Evolutionary conservation across 2,797 vertebrate species (phyloP).

Genomic region (Argya squamiceps): DNA sequence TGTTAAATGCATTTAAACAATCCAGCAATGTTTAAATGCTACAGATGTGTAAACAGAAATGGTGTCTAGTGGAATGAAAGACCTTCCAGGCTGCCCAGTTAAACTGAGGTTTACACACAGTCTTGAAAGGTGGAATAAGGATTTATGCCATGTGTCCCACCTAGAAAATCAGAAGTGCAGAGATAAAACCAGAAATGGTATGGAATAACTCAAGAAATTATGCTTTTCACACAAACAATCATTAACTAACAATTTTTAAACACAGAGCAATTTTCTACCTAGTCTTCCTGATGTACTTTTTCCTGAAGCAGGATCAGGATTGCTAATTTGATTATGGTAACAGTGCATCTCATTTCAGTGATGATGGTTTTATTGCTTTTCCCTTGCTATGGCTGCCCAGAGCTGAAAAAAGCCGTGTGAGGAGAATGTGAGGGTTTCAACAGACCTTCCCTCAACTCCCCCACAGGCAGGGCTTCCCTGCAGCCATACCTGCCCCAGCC

Average conservation of each 20-base stretch:
- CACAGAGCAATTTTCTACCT: neutral
- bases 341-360: neutral
- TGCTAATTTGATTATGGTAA: neutral
- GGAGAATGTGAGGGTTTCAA: neutral
- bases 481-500: neutral
- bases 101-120: neutral
- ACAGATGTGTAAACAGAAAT: neutral
- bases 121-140: neutral
- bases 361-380: neutral
- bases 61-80: neutral
- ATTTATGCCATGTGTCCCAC: neutral
- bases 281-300: neutral
- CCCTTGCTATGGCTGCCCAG: neutral
- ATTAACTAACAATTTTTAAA: neutral
- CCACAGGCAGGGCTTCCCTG: neutral
- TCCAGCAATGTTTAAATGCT: neutral
- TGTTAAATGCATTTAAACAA: conserved; percentile 1
- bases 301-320: neutral
- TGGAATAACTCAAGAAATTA: neutral
- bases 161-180: neutral
- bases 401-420: accelerated
- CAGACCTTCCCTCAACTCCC: neutral
- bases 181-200: neutral
- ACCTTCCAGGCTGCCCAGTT: neutral
- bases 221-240: neutral